Percentiles rank a stretch among this genome's conserved stretches.
These are phyloP conservation scores for Pygoscelis antarcticus DNA, from an alignment of 2,113 vertebrate species.

Conservation along the genomic window DNA sequence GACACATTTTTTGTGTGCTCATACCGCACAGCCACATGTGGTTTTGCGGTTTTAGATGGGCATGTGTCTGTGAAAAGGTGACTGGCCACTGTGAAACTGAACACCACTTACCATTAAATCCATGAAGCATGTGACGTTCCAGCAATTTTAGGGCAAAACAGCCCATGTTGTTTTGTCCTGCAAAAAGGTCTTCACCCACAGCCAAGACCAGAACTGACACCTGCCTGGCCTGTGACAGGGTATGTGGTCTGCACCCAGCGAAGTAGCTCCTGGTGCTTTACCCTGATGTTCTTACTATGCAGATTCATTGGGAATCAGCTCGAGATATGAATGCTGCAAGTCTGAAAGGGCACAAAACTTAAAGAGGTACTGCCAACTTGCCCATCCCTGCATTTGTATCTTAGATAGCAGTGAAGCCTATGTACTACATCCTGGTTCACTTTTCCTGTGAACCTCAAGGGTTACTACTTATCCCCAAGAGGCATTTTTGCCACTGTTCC, in stretches of 20 bases:
- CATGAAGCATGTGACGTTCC: background rate
- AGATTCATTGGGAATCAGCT: background rate
- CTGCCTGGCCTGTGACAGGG: background rate
- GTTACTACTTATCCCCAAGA: background rate
- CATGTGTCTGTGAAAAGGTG: background rate
- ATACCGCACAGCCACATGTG: background rate
- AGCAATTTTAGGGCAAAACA: background rate
- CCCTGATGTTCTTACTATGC: background rate
- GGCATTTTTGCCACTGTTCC: background rate
- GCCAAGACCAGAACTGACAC: background rate
- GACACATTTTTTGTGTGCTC: background rate
- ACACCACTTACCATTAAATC: background rate
- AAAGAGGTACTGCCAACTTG: background rate
- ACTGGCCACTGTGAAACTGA: background rate
- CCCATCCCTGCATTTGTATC: background rate
- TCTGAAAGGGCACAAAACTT: background rate
- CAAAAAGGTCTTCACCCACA: background rate
- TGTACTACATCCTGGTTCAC: background rate
- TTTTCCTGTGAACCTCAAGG: background rate
- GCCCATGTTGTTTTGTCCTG: background rate
- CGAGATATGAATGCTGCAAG: background rate
- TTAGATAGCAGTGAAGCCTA: background rate
- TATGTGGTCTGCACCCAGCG: background rate
- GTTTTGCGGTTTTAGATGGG: background rate
- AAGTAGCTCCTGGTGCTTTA: background rate